phyloP scores from a whole-genome alignment of 2,113 vertebrate species.

The Notothenia coriiceps region DNA sequence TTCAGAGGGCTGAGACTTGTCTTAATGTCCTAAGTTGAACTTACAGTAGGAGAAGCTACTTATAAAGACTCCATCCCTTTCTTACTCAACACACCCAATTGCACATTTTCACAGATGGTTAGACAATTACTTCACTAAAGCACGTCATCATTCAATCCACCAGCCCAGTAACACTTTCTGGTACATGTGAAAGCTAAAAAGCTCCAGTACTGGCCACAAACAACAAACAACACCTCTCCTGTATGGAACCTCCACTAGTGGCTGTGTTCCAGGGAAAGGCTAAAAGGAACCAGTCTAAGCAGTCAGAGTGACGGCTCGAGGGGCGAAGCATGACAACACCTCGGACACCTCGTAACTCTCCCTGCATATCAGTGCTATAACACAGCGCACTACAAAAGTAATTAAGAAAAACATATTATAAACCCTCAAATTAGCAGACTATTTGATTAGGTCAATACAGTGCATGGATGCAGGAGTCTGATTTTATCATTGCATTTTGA shows the following conservation, averaged over 20 bases:
- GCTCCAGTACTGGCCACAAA: not conserved
- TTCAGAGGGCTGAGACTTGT: conserved; percentile 27
- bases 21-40: conserved; percentile 5
- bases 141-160: not conserved
- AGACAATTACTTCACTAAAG: not conserved
- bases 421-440: too few species aligned
- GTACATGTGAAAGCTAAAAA: not conserved
- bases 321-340: not conserved
- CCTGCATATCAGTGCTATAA: not conserved
- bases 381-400: not conserved
- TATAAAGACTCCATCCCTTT: conserved; percentile 22
- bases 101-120: not conserved
- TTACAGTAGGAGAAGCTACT: conserved; percentile 13
- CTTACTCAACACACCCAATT: conserved; percentile 17
- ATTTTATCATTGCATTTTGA: too few species aligned
- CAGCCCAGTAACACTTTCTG: conserved; percentile 2
- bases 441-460: too few species aligned
- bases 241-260: conserved; percentile 3
- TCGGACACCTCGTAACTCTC: not conserved
- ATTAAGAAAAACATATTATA: not conserved
- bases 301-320: conserved; percentile 11
- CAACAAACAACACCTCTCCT: not conserved
- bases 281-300: conserved; percentile 1
- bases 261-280: not conserved
- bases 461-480: too few species aligned